Base-by-base conservation (phyloP, 2,888 invertebrate genomes). In the Acrobasis repandana region DNA sequence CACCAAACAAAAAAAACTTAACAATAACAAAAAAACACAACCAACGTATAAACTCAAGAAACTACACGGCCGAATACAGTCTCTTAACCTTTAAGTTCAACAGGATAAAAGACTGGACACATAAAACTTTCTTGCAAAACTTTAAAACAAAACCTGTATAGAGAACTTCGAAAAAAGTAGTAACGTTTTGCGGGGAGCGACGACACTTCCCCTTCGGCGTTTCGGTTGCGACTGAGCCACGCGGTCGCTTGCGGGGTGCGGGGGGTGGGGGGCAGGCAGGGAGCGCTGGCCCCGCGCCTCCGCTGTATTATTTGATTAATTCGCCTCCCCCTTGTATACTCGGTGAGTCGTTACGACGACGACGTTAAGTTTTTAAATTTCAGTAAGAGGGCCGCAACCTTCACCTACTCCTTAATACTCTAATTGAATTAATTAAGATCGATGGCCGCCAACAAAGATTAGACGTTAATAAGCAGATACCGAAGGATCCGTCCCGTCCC, bases 241-340 rank as follows among this genome's bases (percentile, higher is more conserved):
- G 89, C 91, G 89, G 90, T 83, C 80, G 85, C 70, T 70, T 67
- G 82, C 77, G 83, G 77, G 76, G 75, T 71, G 75, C 69, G 80
- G 74, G 76, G 75, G 66, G 76, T 74, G 68, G 72, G 72, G 73
- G 72, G 72, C 72, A 71, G 63, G 68, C 70, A 67, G 65, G 77
- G 70, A 76, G 76, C 73, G 69, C 80, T 72, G 68, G 76, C 83
- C 83, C 83, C 84, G 76, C 86, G 75, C 88, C 90, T 79, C 88
- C 83, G 87, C 87, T 83, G 90, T 90, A 91, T 92, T 92, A 92
- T 92, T 92, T 92, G 92, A 92, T 92, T 92, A 92, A 92, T 92
- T 92, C 88, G 90, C 90, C 90, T 90, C 91, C 92, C 92, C 91
- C 90, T 90, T 88, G 90, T 90, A 90, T 87, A 88, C 86, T 87